These are phyloP conservation scores for Iphiclides podalirius DNA, from an alignment of 2,888 invertebrate species.

Conservation along the genomic window DNA sequence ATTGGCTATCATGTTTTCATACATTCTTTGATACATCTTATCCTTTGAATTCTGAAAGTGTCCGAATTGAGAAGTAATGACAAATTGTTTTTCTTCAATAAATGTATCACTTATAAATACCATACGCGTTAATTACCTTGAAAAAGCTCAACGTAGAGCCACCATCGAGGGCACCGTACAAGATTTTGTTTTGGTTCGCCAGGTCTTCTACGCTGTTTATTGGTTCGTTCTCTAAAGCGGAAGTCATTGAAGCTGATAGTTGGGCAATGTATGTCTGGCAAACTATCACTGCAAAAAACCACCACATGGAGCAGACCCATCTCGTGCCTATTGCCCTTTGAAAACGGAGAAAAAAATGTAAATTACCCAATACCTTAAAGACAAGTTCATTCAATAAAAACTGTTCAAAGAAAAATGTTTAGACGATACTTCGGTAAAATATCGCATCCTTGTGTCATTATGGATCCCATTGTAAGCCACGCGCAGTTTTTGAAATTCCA, in stretches of 20 bases:
- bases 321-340: slow-evolving; percentile 93
- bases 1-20: slow-evolving; percentile 91
- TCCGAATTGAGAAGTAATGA: too few species aligned
- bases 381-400: too few species aligned
- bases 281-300: slow-evolving; percentile 96
- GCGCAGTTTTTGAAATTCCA: slow-evolving; percentile 93
- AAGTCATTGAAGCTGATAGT: slow-evolving; percentile 94
- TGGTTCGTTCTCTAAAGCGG: slow-evolving; percentile 90
- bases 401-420: too few species aligned
- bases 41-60: slow-evolving; percentile 86
- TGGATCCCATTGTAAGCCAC: slow-evolving; percentile 95
- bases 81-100: too few species aligned
- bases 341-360: slow-evolving; percentile 26
- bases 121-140: too few species aligned
- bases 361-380: not conserved
- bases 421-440: slow-evolving; percentile 94
- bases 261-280: slow-evolving; percentile 97
- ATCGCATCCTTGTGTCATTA: slow-evolving; percentile 96
- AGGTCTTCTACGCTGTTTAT: slow-evolving; percentile 95
- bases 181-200: slow-evolving; percentile 93
- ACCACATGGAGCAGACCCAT: slow-evolving; percentile 94
- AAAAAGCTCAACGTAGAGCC: slow-evolving; percentile 96
- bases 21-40: slow-evolving; percentile 92
- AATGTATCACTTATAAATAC: too few species aligned
- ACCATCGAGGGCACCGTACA: slow-evolving; percentile 91